Conservation (phyloP, 2,113 vertebrate species). For the Rhynchomys soricoides region DNA sequence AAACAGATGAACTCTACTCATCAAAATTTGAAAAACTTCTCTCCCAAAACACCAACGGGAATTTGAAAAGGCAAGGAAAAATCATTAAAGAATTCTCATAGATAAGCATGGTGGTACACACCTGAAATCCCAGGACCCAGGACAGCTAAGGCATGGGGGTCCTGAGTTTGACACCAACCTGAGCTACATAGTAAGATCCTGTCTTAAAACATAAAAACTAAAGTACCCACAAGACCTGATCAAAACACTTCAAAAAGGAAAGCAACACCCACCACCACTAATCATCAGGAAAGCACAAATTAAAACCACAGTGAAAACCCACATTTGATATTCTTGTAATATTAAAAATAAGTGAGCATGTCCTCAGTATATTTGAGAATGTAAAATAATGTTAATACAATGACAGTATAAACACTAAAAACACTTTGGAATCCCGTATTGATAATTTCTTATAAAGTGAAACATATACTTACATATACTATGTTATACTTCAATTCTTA, state of each 20-base stretch:
- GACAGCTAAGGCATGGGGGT: not conserved
- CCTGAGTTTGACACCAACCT: not conserved
- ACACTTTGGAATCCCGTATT: not conserved
- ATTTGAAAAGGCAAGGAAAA: not conserved
- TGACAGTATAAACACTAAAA: not conserved
- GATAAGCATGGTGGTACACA: not conserved
- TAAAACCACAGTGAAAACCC: not conserved
- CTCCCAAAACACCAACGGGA: not conserved
- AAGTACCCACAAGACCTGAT: not conserved
- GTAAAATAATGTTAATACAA: not conserved
- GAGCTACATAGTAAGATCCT: not conserved
- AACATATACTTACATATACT: not conserved
- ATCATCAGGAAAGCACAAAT: constrained; percentile 16
- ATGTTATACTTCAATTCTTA: not conserved
- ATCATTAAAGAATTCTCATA: not conserved
- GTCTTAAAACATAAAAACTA: not conserved
- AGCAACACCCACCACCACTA: not conserved
- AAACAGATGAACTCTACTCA: not conserved
- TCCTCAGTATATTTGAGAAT: not conserved
- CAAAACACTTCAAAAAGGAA: constrained; percentile 12
- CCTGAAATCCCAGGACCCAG: not conserved
- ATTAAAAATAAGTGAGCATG: not conserved
- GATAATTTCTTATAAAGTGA: not conserved
- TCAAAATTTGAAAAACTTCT: not conserved
- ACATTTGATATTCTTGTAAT: not conserved